Evolutionary conservation across 2,888 invertebrate genomes (phyloP), one percentile per base, ranked within the genome.

Genomic region (Drosophila pseudotakahashii): DNA sequence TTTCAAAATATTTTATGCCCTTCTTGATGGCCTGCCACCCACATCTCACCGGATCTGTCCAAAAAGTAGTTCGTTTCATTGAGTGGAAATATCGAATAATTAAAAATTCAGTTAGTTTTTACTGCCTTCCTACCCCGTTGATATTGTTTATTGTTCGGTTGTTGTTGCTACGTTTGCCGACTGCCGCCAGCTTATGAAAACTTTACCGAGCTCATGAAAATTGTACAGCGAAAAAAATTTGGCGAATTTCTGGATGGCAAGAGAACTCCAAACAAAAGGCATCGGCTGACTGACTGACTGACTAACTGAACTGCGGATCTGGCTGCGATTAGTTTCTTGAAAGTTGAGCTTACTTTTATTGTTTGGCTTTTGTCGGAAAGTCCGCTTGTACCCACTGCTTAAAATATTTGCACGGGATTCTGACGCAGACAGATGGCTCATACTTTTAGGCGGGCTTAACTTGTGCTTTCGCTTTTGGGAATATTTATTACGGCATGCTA

Each of bases 101-200:
- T 84, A 84, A 84, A 87, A 84, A 84, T 81, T 67, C 78, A 78
- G 85, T 77, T 84, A 72, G 85, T 78, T 84, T 76, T 81, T 77
- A 71, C 71, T 52, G 66, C 64, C 48, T 45, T 11, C 57, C 30
- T 13, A 1, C 36, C 30, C 32, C 57, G 58, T 51, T 64, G 53
- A 68, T 51, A 70, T 72, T 86, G 81, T 83, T 78, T 82, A 75
- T 75, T 85, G 86, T 77, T 85, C 61, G 78, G 44, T 36, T 70
- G 63, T 51, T 70, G 55, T 30, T 50, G 53, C 58, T n/a, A n/a
- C n/a, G n/a, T n/a, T n/a, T n/a, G n/a, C n/a, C n/a, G n/a, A n/a
- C n/a, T 45, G 51, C 44, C 52, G 47, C 41, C 69, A 47, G 69
- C 69, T 71, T 71, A 71, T 71, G 70, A 55, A 54, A 71, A 71